Evolutionary conservation across 2,113 vertebrate species (phyloP), one percentile per base, ranked within the genome.

Genomic region (Phoxinus phoxinus): DNA sequence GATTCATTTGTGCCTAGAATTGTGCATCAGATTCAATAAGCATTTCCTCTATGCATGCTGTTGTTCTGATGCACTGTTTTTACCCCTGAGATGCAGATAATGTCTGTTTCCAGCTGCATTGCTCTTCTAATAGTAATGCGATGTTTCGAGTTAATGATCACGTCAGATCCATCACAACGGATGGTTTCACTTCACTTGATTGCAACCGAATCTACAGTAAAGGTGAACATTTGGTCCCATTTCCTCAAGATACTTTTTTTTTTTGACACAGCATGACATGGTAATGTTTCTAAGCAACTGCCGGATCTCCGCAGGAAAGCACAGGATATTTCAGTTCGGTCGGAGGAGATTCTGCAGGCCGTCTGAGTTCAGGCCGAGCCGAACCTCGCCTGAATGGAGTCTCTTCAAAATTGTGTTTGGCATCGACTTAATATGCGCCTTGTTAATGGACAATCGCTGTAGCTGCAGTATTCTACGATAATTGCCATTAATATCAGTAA

Each of bases 221-320:
- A 35, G 58, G n/a, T 37, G 25, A 35, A 69, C 32, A 17, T 65
- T 84, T n/a, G 51, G 81, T 27, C 71, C 27, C 30, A 9, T 82
- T 87, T 63, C 77, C 79, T 85, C 10, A 53, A 44, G 19, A 83
- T 37, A 6, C 51, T 65, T 37, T 83, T 78, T 37, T 83, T 78
- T 84, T 89, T 86, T 65, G 15, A 51, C 61, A 51, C 23, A 17
- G 37, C 41, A 69, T 83, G 83, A 61, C 13, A 9, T 51, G 59
- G 80, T 35, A 25, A 84, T 59, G 89, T 85, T 81, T 46, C 87
- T 90, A 85, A 88, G 91, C 86, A 90, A 91, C 90, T 9, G 12
- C 77, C 78, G 35, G 76, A 86, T 80, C 80, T 51, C 41, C 9
- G 3, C 25, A 9, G 59, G 58, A 48, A 73, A 41, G 13, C 11